Evolutionary conservation across 2,113 vertebrate species (phyloP).

Genomic region (Pseudorectes ferrugineus): DNA sequence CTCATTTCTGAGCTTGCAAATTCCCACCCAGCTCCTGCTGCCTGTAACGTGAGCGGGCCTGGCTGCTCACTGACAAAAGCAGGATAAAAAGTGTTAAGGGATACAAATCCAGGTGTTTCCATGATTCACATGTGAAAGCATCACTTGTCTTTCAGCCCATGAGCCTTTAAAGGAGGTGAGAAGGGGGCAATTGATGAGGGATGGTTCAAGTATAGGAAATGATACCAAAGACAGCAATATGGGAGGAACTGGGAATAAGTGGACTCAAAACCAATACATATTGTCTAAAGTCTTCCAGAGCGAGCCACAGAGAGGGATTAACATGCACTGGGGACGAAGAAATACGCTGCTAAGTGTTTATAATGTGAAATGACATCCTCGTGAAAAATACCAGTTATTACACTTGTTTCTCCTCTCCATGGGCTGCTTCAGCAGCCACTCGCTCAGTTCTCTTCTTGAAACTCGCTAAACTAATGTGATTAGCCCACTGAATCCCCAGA

Average conservation of each 20-base stretch:
- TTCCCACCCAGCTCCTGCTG: background rate
- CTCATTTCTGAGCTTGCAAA: background rate
- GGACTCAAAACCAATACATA: background rate
- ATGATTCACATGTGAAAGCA: background rate
- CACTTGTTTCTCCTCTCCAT: background rate
- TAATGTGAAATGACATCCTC: background rate
- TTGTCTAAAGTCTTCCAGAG: background rate
- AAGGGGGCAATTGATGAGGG: background rate
- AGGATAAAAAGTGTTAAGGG: background rate
- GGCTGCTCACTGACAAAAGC: background rate
- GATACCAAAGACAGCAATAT: background rate
- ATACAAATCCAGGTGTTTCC: background rate
- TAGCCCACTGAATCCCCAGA: background rate
- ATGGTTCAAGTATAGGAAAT: background rate
- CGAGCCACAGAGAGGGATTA: background rate
- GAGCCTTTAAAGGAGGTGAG: background rate
- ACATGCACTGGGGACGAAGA: background rate
- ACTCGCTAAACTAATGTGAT: background rate
- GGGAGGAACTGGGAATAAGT: background rate
- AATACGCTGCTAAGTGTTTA: background rate
- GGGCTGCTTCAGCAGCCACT: background rate
- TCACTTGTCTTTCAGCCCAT: accelerated
- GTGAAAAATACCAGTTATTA: background rate
- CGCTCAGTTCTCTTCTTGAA: background rate
- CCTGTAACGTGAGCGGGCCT: accelerated